Evolutionary conservation across 2,113 vertebrate species (phyloP).

Genomic region (Eclectus roratus): DNA sequence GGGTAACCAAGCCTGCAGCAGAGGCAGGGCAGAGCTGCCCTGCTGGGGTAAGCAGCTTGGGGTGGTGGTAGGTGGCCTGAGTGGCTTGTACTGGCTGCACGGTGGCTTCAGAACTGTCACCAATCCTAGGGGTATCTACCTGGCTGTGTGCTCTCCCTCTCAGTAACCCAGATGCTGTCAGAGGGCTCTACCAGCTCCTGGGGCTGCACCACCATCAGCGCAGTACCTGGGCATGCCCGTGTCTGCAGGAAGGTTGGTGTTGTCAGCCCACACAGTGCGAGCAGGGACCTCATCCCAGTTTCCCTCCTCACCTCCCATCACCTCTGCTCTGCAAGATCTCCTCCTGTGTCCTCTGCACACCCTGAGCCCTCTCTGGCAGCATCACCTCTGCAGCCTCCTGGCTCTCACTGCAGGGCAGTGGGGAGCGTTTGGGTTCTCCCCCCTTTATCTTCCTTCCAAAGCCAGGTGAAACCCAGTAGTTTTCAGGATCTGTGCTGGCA

Average conservation of each 20-base stretch:
- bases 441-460: not conserved
- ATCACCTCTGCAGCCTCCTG: not conserved
- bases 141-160: not conserved
- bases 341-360: not conserved
- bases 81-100: not conserved
- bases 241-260: rapidly evolving
- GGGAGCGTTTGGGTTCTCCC: not conserved
- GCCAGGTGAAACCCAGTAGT: conserved; percentile 52
- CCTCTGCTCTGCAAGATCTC: not conserved
- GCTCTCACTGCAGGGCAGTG: rapidly evolving
- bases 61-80: not conserved
- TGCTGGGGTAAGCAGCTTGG: not conserved
- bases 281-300: not conserved
- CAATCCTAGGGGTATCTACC: too few species aligned
- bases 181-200: not conserved
- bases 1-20: not conserved
- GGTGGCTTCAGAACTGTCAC: not conserved
- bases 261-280: not conserved
- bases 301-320: rapidly evolving
- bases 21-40: not conserved
- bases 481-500: conserved; percentile 48
- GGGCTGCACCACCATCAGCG: not conserved
- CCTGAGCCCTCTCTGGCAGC: not conserved
- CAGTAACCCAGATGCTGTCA: not conserved
- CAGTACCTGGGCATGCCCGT: not conserved